Conservation (phyloP, 2,797 vertebrate genomes). For the Buceros bicornis region DNA sequence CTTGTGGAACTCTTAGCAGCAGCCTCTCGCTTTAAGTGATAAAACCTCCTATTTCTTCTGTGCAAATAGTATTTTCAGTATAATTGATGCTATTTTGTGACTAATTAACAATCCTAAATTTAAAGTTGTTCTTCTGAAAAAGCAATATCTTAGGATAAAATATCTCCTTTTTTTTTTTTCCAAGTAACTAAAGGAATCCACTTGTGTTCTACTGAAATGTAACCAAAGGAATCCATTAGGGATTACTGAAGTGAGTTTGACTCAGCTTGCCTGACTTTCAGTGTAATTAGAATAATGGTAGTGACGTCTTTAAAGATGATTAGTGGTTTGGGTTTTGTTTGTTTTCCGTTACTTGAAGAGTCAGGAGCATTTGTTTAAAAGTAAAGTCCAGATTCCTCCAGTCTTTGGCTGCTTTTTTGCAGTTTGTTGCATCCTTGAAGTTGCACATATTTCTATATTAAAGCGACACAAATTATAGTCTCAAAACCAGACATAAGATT, state of each 20-base stretch:
- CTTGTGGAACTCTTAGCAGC: background rate
- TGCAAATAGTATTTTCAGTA: background rate
- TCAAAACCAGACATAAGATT: background rate
- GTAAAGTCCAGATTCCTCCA: background rate
- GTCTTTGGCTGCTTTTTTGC: background rate
- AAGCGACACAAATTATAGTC: background rate
- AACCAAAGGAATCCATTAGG: background rate
- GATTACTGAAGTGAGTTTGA: background rate
- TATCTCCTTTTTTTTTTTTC: background rate
- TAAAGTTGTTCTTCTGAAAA: background rate
- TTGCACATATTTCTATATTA: background rate
- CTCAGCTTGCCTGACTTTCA: background rate
- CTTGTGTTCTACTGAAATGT: conserved; percentile 1
- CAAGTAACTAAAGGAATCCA: background rate
- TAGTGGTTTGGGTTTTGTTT: background rate
- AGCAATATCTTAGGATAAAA: background rate
- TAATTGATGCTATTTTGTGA: background rate
- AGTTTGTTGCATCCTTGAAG: background rate
- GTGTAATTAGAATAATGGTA: conserved; percentile 5
- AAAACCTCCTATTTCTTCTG: background rate
- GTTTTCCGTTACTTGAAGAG: background rate
- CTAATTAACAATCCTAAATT: background rate
- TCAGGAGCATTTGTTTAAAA: background rate
- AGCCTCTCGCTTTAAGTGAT: background rate
- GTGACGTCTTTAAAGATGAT: background rate